Base-by-base conservation (phyloP, 2,113 vertebrate genomes). In the Tachuris rubrigastra region DNA sequence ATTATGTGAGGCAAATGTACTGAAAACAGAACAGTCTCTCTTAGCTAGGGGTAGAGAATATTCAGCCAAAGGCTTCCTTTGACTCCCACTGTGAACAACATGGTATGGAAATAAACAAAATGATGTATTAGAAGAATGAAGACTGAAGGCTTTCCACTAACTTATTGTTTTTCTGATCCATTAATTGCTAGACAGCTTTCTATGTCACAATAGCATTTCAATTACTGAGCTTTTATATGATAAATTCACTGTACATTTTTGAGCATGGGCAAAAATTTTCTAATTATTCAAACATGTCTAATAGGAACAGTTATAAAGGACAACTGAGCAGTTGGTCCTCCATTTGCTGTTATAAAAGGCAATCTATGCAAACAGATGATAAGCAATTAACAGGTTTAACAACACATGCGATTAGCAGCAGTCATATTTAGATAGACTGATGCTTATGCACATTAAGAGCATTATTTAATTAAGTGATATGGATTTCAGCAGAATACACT, bases 381-480 rank as follows among this genome's bases (percentile, higher is more conserved):
- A 90, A 75, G 77, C 73, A 95, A 75, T 90, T 93, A 96, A 92
- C 41, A 92, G 85, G 79, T 67, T 93, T 88, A 95, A 84, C 55
- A 81, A 46, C 53, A 92, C 31, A 55, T 33, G 49, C 0, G 4
- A 93, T 87, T 92, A 94, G 76, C 44, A 88, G 49, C 63, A 86
- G 85, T 73, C 75, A 75, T 50, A 88, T 56, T 85, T 72, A 84
- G 63, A 89, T 1, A 39, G 46, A 85, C 59, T 5, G 67, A 93
- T 86, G 77, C 73, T 90, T 52, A 85, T 18, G 63, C 42, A 59
- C 5, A 3, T 46, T 92, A 96, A 93, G 47, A 77, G 39, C 80
- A 87, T 89, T 91, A 92, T 59, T 88, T 80, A 79, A 77, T 90
- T 89, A 92, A 89, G 49, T 6, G 31, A 89, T 77, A 87, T 0